These are phyloP conservation scores for Silvanus unidentatus DNA, from an alignment of 2,888 invertebrate species.

Conservation along the genomic window DNA sequence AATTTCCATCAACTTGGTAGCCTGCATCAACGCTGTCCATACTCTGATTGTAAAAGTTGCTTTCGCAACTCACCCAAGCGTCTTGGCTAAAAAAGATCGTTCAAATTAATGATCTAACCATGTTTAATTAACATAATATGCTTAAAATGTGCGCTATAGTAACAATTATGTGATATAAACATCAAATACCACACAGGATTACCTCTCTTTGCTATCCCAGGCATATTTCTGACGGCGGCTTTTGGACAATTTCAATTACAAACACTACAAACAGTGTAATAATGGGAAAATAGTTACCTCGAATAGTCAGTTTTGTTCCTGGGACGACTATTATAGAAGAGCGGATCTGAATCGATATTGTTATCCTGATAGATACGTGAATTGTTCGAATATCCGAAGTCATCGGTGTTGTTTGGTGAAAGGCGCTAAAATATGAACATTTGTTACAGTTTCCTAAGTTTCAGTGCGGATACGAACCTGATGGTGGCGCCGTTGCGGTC, in stretches of 20 bases:
- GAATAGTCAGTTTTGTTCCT: constrained; percentile 56
- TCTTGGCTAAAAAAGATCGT: constrained; percentile 53
- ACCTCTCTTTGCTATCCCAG: constrained; percentile 55
- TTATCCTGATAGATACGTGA: constrained; percentile 45
- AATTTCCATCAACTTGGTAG: constrained; percentile 44
- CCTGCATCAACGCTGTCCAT: constrained; percentile 42
- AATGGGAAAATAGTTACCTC: constrained; percentile 41
- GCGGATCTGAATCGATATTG: constrained; percentile 58
- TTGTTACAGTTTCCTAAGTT: not conserved
- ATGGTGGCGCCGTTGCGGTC: constrained; percentile 34
- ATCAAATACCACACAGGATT: constrained; percentile 30
- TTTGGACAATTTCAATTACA: constrained; percentile 29
- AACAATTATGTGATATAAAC: no score
- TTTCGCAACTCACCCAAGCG: constrained; percentile 52
- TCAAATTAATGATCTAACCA: no score
- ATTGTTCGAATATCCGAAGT: constrained; percentile 43
- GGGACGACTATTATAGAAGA: constrained; percentile 86
- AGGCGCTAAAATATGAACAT: constrained; percentile 35
- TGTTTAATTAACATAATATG: no score
- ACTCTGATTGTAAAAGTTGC: constrained; percentile 45
- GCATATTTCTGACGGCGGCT: constrained; percentile 52
- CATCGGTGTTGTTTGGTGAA: constrained; percentile 42
- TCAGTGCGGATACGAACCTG: constrained; percentile 27
- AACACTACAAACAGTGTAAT: constrained; percentile 12
- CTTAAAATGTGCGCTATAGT: no score